Evolutionary conservation across 2,113 vertebrate genomes (phyloP), one percentile per base, ranked within the genome.

Genomic region (Rynchops niger): DNA sequence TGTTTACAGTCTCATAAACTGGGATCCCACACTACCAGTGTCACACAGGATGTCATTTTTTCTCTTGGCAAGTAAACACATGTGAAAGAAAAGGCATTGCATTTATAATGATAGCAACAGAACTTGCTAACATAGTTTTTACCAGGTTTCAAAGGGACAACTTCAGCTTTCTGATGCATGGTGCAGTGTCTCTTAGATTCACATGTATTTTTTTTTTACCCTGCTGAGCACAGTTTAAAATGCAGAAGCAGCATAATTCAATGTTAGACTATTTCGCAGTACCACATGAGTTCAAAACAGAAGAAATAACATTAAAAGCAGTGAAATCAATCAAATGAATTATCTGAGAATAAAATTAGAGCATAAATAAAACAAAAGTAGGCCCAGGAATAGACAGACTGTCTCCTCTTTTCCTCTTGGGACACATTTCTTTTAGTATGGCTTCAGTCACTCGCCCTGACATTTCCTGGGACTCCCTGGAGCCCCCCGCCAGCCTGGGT

Each of bases 21-120:
- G 96, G 96, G 92, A 97, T 95, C 82, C 90, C 94, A 90, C 95
- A 77, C 86, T 88, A 97, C 93, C 96, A 94, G 73, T 97, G 97
- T 98, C 95, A 93, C 61, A 78, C 19, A 93, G 93, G 82, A 91
- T 96, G 97, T 96, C 89, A 91, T 91, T 96, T 97, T 95, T 94
- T 86, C 91, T 92, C 93, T 97, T 97, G 96, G 97, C 95, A 97
- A 96, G 87, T 90, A 95, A 95, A 96, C 50, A 91, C 85, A 96
- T 93, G 95, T 50, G 95, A 96, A 96, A 92, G 90, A 82, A 91
- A 95, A 96, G 87, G 65, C 94, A 83, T 9, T 95, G 81, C 78
- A 15, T 95, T 95, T 94, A 58, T 96, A 94, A 95, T 87, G 95
- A 93, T 76, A 94, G 93, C 32, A 87, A 82, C 53, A 87, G 90